Percentiles rank a stretch among this genome's conserved stretches.
These are phyloP conservation scores for Rapana venosa DNA, from an alignment of 2,888 invertebrate species.

Conservation along the genomic window DNA sequence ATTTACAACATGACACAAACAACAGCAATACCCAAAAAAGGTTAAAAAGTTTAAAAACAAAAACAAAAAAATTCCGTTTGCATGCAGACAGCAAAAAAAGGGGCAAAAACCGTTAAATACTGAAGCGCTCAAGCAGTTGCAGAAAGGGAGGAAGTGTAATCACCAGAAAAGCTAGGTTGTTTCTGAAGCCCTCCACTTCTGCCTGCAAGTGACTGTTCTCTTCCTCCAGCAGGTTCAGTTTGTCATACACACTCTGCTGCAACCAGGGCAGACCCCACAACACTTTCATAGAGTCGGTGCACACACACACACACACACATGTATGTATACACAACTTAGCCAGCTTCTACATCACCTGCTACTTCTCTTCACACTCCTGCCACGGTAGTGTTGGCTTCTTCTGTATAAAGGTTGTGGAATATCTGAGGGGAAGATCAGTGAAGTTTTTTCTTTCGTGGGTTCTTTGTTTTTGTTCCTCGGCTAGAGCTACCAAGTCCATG, in stretches of 20 bases:
- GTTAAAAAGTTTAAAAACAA: not conserved
- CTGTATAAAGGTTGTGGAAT: too few relatives aligned
- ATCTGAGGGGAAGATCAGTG: too few relatives aligned
- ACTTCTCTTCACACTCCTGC: too few relatives aligned
- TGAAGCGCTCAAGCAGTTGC: too few relatives aligned
- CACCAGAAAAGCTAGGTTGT: constrained; percentile 44
- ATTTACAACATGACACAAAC: too few relatives aligned
- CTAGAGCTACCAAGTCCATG: too few relatives aligned
- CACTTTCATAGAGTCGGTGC: not conserved
- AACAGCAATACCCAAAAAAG: not conserved
- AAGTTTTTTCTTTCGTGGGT: too few relatives aligned
- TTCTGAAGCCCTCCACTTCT: constrained; percentile 42
- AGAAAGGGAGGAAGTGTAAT: constrained; percentile 7
- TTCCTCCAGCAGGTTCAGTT: constrained; percentile 35
- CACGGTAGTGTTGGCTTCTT: too few relatives aligned
- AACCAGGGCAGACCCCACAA: not conserved
- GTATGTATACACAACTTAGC: not conserved
- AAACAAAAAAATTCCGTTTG: not conserved
- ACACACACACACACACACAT: too few relatives aligned
- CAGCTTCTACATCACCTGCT: too few relatives aligned
- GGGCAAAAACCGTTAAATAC: not conserved
- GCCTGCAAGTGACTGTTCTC: constrained; percentile 43
- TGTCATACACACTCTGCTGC: constrained; percentile 34
- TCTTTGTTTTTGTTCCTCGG: too few relatives aligned
- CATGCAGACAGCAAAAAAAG: not conserved